These are phyloP conservation scores for Xerus rutilus DNA, from an alignment of 2,797 vertebrate genomes.

Conservation along the genomic window DNA sequence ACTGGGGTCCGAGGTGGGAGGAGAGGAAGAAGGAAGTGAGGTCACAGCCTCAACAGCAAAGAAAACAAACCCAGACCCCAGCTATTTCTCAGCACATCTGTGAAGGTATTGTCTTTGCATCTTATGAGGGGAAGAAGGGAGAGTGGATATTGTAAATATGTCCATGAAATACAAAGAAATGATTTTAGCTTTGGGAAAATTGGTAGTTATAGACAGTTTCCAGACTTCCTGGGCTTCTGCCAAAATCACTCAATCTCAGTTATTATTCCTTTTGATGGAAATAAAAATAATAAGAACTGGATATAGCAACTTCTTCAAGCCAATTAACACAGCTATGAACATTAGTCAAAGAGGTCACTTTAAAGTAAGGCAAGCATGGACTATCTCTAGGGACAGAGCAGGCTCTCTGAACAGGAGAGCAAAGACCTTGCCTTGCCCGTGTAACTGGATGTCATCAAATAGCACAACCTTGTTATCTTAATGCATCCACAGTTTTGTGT, in stretches of 20 bases:
- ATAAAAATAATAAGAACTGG: background rate
- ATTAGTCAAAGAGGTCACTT: conserved; percentile 6
- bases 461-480: background rate
- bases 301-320: background rate
- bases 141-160: background rate
- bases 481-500: background rate
- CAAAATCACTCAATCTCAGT: background rate
- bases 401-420: background rate
- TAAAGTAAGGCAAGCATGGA: background rate
- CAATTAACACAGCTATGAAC: conserved; percentile 51
- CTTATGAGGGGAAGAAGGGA: background rate
- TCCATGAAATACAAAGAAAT: background rate
- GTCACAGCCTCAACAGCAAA: conserved; percentile 47
- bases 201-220: background rate
- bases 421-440: background rate
- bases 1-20: conserved; percentile 1
- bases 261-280: conserved; percentile 50
- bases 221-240: background rate
- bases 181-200: background rate
- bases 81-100: conserved; percentile 26
- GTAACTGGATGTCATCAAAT: background rate
- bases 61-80: background rate
- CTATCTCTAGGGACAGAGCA: background rate
- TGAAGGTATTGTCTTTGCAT: conserved; percentile 33
- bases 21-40: conserved; percentile 42